Evolutionary conservation across 2,797 vertebrate species (phyloP).

Genomic region (Danio jaintianensis): DNA sequence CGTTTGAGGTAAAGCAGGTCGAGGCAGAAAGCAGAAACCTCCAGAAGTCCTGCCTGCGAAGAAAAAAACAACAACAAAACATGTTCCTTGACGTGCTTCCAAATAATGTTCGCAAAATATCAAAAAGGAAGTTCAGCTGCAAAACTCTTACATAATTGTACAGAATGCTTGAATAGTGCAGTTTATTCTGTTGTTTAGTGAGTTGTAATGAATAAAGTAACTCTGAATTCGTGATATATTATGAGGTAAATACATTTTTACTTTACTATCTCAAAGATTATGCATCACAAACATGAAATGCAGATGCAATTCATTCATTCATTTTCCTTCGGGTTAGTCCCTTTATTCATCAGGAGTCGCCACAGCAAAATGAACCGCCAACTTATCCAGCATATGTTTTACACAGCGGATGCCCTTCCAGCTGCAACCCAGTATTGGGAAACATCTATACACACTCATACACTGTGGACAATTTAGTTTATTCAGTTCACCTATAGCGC

Average conservation of each 20-base stretch:
- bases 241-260: not conserved
- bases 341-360: no score
- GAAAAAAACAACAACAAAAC: not conserved
- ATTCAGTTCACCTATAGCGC: no score
- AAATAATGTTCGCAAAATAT: conserved; percentile 5
- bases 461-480: no score
- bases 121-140: not conserved
- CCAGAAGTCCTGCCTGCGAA: not conserved
- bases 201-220: not conserved
- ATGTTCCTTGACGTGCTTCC: not conserved
- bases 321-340: no score
- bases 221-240: not conserved
- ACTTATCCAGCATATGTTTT: no score
- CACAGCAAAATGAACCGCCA: no score
- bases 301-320: not conserved
- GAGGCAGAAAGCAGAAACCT: conserved; percentile 13
- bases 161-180: not conserved
- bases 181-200: not conserved
- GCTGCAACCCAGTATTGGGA: no score
- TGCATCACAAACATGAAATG: not conserved
- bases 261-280: not conserved
- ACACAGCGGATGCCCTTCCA: no score
- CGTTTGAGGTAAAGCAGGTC: not conserved
- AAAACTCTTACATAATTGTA: conserved; percentile 2
- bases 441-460: no score